Conservation (phyloP, 2,113 vertebrate genomes). For the Herpetotheres cachinnans region DNA sequence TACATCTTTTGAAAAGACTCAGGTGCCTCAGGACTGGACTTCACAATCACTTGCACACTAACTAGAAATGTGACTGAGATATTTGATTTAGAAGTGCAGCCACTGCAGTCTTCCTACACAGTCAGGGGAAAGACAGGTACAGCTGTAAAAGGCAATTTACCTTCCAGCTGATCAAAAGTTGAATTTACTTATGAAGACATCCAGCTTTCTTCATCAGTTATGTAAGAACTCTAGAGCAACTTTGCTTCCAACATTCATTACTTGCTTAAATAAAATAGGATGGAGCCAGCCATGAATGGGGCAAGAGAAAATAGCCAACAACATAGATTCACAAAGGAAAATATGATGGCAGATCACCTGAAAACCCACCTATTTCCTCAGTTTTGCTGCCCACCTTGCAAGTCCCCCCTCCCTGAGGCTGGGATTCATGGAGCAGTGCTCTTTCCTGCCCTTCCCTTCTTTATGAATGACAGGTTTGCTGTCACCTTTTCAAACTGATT, state of each 20-base stretch:
- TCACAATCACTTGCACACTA: not conserved
- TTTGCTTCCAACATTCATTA: not conserved
- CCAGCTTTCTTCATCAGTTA: not conserved
- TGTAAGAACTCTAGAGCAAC: not conserved
- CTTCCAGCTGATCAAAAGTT: not conserved
- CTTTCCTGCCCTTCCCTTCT: not conserved
- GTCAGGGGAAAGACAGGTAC: not conserved
- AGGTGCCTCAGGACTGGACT: not conserved
- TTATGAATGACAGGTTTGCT: not conserved
- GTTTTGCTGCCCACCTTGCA: not conserved
- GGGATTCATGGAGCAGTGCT: not conserved
- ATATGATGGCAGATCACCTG: not conserved
- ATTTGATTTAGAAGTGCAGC: not conserved
- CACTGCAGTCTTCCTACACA: not conserved
- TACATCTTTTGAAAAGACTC: not conserved
- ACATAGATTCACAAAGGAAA: not conserved
- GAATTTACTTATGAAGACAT: not conserved
- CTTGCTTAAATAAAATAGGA: not conserved
- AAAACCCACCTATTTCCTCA: not conserved
- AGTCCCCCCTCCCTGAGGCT: fast-evolving
- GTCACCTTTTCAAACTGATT: not conserved
- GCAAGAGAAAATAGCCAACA: not conserved
- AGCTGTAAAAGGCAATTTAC: not conserved
- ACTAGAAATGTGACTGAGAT: not conserved
- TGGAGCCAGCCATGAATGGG: not conserved